Conservation (phyloP, 1,140 invertebrate genomes). For the Vollenhovia emeryi region DNA sequence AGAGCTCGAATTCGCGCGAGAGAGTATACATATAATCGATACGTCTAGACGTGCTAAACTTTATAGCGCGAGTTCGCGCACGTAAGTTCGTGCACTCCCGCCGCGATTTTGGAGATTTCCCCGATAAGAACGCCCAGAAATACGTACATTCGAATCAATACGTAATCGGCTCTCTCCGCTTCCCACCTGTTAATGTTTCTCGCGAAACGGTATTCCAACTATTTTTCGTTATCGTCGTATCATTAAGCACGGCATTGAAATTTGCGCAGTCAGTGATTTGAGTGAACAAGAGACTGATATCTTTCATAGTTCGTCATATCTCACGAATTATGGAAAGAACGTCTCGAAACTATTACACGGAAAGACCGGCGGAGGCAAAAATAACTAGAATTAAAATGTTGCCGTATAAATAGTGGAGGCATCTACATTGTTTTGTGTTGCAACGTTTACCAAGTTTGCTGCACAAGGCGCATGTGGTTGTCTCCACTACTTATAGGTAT, state of each 20-base stretch:
- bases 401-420: too few relatives aligned
- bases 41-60: conserved; percentile 40
- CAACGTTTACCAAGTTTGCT: too few relatives aligned
- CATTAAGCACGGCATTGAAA: not conserved
- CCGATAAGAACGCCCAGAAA: conserved; percentile 31
- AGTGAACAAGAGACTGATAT: not conserved
- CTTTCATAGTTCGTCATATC: not conserved
- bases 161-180: not conserved
- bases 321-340: not conserved
- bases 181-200: not conserved
- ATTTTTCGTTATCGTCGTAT: not conserved
- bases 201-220: not conserved
- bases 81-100: not conserved
- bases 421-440: too few relatives aligned
- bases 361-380: too few relatives aligned
- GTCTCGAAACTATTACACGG: not conserved
- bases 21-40: conserved; percentile 42
- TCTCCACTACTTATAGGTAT: too few relatives aligned
- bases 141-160: not conserved
- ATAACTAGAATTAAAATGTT: too few relatives aligned
- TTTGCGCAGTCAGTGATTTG: not conserved
- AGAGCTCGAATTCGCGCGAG: not conserved
- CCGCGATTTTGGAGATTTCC: not conserved
- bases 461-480: too few relatives aligned
- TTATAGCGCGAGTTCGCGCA: conserved; percentile 1